Evolutionary conservation across 2,113 vertebrate genomes (phyloP), one percentile per base, ranked within the genome.

Genomic region (Pseudorhombus dupliciocellatus): DNA sequence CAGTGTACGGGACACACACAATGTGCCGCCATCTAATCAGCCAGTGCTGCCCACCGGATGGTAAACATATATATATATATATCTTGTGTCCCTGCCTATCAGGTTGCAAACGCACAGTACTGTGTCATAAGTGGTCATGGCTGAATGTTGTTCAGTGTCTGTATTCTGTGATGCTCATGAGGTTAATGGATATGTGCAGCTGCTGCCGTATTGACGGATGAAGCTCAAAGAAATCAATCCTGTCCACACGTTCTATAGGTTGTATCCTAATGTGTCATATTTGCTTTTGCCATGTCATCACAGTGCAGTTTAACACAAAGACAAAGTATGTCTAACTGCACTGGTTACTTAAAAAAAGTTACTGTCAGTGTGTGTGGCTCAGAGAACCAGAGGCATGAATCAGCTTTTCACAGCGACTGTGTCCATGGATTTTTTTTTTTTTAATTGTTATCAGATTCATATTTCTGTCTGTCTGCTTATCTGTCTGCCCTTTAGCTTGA

Each of bases 11-110:
- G 84, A 85, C 82, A 83, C 73, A 67, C 75, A 87, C 66, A 71
- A 53, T 73, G 79, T 76, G 68, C 77, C 71, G 72, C 73, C 67
- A 76, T 88, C 81, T 90, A 90, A 93, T 93, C 91, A 91, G 82
- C 52, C 11, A 57, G 57, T 77, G 75, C 77, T 67, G 56, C 87
- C 90, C 82, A 71, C 69, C 11, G 63, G 64, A 65, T 64, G 81
- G 87, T 75, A 81, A 87, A 91, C 85, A 84, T 64, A 64, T 66
- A 70, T 81, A 84, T 87, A 78, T 51, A 61, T 70, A 28, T 80
- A 64, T 70, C n/a, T n/a, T 53, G 25, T 64, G 63, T 81, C 48
- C 24, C 63, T 58, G 3, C 25, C 25, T n/a, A 48, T 46, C 40
- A 55, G 51, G 58, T 58, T 63, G 44, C 54, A 46, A 42, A 50